These are phyloP conservation scores for Cerastis leucographa DNA, from an alignment of 2,888 invertebrate genomes.

Conservation along the genomic window DNA sequence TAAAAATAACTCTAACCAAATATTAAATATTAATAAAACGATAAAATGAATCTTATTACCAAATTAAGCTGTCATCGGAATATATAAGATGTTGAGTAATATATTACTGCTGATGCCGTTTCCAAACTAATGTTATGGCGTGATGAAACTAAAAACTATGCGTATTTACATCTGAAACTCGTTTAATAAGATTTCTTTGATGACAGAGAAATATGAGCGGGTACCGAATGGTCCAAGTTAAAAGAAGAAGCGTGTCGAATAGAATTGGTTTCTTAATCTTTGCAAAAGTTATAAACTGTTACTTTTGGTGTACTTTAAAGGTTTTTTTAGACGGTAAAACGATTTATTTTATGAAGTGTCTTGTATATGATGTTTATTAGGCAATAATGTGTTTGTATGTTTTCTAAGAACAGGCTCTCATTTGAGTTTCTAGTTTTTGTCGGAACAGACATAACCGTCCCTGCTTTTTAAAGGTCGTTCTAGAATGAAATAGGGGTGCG, in stretches of 20 bases:
- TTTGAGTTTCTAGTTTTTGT: background rate
- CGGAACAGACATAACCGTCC: background rate
- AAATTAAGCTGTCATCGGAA: slow-evolving; percentile 43
- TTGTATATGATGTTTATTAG: background rate
- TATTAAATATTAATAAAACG: slow-evolving; percentile 44
- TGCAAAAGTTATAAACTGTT: background rate
- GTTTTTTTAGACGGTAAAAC: background rate
- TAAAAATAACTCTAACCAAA: slow-evolving; percentile 26
- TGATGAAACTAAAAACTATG: slow-evolving; percentile 64
- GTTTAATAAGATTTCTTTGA: slow-evolving; percentile 59
- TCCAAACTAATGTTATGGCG: slow-evolving; percentile 48
- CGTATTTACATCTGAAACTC: slow-evolving; percentile 63
- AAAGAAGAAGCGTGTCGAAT: background rate
- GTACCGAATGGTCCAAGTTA: slow-evolving; percentile 37
- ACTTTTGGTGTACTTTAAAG: background rate
- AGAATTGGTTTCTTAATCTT: background rate
- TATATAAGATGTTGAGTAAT: slow-evolving; percentile 10
- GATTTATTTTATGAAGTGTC: background rate
- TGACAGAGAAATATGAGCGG: slow-evolving; percentile 62
- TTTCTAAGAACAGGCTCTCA: background rate
- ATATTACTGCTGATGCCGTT: slow-evolving; percentile 35
- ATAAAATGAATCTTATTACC: slow-evolving; percentile 29
- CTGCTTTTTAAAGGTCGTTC: background rate
- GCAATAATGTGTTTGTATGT: too few species aligned
- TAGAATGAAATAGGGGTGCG: too few species aligned